phyloP scores from a whole-genome alignment of 2,797 vertebrate species.

The Rhinoraja longicauda region DNA sequence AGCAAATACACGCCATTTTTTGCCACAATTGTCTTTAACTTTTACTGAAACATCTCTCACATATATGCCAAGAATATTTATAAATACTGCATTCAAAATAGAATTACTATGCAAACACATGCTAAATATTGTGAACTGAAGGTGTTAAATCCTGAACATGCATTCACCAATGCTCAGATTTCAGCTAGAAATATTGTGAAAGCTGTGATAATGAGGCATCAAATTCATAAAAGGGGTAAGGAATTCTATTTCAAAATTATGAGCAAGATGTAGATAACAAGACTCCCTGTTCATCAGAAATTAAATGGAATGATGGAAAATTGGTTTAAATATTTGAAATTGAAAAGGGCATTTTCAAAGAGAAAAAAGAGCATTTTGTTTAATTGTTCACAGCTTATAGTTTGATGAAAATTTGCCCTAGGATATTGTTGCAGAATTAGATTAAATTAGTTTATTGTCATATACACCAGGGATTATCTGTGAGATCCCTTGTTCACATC shows the following conservation, averaged over 20 bases:
- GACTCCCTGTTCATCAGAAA: constrained; percentile 33
- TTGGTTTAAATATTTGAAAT: constrained; percentile 23
- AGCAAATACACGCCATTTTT: not conserved
- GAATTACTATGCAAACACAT: not conserved
- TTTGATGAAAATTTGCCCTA: constrained; percentile 45
- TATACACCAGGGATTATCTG: no score
- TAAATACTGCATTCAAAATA: not conserved
- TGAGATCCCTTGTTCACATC: no score
- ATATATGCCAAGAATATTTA: not conserved
- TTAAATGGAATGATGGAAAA: constrained; percentile 42
- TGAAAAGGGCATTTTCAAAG: not conserved
- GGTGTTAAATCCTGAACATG: not conserved
- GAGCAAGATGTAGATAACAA: constrained; percentile 41
- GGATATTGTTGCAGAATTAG: constrained; percentile 44
- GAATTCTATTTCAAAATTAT: constrained; percentile 1
- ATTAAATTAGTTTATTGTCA: no score
- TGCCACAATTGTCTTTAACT: not conserved
- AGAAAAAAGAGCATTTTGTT: not conserved
- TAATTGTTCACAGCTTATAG: constrained; percentile 42
- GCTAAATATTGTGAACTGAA: not conserved
- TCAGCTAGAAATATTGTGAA: not conserved
- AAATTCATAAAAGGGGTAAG: not conserved
- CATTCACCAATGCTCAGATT: not conserved
- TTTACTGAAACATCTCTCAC: not conserved
- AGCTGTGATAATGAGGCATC: not conserved